phyloP scores from a whole-genome alignment of 2,113 vertebrate species.

The Ptyas mucosa region DNA sequence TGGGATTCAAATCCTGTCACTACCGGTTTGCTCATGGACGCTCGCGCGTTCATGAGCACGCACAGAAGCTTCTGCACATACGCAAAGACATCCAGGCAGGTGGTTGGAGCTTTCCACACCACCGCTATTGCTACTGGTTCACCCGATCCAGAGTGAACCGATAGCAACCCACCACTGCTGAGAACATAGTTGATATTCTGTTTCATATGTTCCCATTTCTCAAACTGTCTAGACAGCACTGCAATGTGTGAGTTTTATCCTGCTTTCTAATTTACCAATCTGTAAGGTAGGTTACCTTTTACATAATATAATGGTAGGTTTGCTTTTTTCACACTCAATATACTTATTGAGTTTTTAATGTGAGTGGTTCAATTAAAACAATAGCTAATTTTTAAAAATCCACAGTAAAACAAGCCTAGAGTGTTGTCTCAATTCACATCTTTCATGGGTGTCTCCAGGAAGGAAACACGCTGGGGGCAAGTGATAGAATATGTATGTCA shows the following conservation, averaged over 20 bases:
- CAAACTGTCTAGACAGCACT: constrained; percentile 60
- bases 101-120: no score
- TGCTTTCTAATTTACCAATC: constrained; percentile 36
- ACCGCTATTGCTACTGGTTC: no score
- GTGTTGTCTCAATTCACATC: not conserved
- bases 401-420: not conserved
- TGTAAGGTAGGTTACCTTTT: constrained; percentile 30
- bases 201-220: constrained; percentile 68
- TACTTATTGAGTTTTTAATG: not conserved
- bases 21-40: no score
- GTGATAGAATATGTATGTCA: not conserved
- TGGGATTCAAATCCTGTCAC: no score
- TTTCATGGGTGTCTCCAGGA: not conserved
- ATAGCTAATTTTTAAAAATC: not conserved
- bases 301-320: no score
- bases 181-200: no score
- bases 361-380: not conserved
- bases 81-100: no score
- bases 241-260: constrained; percentile 29
- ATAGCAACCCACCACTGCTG: no score
- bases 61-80: no score
- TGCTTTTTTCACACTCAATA: not conserved
- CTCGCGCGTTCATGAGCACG: no score
- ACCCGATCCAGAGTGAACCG: no score
- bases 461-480: not conserved